A percentile compares a stretch with the other conserved stretches of the same genome.
Evolutionary conservation across 2,797 vertebrate species (phyloP).

Genomic region (Peromyscus eremicus): DNA sequence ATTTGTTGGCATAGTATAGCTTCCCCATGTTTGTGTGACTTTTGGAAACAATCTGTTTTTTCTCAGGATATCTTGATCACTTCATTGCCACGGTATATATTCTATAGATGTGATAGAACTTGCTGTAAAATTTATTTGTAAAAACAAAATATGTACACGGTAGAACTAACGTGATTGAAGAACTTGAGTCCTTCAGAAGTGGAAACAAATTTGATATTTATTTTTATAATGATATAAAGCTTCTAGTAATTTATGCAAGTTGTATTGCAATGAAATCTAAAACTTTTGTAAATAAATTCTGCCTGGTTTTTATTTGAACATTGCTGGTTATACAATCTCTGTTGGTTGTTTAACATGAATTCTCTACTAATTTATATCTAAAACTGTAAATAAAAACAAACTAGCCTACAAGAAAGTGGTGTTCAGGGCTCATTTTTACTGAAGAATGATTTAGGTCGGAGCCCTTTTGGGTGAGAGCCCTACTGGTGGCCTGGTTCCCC

Average conservation of each 20-base stretch:
- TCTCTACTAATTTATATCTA: conserved; percentile 99
- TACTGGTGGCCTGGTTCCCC: background rate
- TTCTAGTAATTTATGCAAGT: conserved; percentile 99
- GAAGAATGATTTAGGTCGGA: conserved; percentile 72
- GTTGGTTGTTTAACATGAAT: conserved; percentile 95
- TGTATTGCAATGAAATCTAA: conserved; percentile 99
- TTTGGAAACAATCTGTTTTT: conserved; percentile 93
- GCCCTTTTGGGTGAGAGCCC: conserved; percentile 68
- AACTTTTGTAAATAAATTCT: conserved; percentile 99
- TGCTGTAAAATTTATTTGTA: conserved; percentile 94
- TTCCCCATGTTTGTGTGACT: conserved; percentile 95
- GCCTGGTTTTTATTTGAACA: conserved; percentile 98
- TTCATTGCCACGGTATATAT: conserved; percentile 97
- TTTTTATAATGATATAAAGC: conserved; percentile 99
- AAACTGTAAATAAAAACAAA: conserved; percentile 99
- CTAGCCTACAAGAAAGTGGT: conserved; percentile 90
- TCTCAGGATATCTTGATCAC: conserved; percentile 98
- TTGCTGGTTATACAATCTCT: conserved; percentile 95
- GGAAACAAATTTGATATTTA: conserved; percentile 99
- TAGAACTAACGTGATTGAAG: conserved; percentile 92
- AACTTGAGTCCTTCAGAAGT: conserved; percentile 96
- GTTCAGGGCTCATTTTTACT: conserved; percentile 88
- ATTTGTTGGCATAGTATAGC: conserved; percentile 91
- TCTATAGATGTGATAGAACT: conserved; percentile 94
- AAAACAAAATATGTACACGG: conserved; percentile 90